phyloP scores from a whole-genome alignment of 2,888 invertebrate species.

The Aleiodes leptofemur region DNA sequence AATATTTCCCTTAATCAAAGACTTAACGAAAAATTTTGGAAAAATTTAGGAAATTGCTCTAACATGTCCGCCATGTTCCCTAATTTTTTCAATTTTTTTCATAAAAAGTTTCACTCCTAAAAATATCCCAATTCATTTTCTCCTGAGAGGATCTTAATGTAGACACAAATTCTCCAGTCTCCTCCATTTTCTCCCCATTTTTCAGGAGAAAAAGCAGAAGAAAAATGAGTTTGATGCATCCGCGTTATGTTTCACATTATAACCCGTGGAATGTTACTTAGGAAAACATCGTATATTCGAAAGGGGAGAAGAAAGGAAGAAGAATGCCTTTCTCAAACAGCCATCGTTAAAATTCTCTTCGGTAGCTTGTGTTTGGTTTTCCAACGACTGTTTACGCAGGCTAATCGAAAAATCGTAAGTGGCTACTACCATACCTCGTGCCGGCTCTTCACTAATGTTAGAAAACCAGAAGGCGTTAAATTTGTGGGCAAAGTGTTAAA shows the following conservation, averaged over 20 bases:
- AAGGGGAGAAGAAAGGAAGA: background rate
- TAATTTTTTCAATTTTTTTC: too few species aligned
- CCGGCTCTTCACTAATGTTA: background rate
- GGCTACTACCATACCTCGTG: conserved; percentile 41
- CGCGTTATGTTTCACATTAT: conserved; percentile 53
- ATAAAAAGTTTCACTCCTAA: too few species aligned
- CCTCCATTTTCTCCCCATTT: too few species aligned
- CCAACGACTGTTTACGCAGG: conserved; percentile 62
- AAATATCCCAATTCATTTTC: too few species aligned
- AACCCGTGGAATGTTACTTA: conserved; percentile 60
- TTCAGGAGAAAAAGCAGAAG: background rate
- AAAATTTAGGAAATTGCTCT: too few species aligned
- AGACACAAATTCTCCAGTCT: too few species aligned
- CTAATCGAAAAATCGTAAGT: conserved; percentile 68
- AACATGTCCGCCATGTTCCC: too few species aligned
- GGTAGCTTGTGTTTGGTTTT: conserved; percentile 45
- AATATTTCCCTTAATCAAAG: too few species aligned
- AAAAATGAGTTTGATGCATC: conserved; percentile 28
- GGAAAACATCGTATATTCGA: conserved; percentile 58
- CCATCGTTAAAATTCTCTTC: conserved; percentile 41
- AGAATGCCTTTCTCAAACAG: conserved; percentile 56
- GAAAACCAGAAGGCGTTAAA: conserved; percentile 22
- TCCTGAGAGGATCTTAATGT: too few species aligned
- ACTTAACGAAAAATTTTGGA: too few species aligned
- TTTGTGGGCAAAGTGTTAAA: conserved; percentile 1